Evolutionary conservation across 2,113 vertebrate species (phyloP).

Genomic region (Glaucidium brasilianum): DNA sequence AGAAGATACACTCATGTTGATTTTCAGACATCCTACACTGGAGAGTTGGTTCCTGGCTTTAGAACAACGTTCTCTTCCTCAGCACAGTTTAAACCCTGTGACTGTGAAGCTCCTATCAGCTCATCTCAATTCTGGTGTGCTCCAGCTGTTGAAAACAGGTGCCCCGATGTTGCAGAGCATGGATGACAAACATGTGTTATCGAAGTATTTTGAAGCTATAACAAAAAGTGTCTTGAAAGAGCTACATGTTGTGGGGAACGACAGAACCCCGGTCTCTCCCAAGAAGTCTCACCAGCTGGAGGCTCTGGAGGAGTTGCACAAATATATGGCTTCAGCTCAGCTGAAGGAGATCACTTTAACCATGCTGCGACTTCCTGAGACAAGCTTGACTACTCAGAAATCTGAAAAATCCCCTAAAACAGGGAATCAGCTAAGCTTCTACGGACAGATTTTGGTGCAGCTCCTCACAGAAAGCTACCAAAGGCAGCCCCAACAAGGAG

Average conservation of each 20-base stretch:
- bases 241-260: constrained; percentile 24
- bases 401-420: not conserved
- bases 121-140: constrained; percentile 71
- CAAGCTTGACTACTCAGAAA: constrained; percentile 59
- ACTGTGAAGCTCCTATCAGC: constrained; percentile 78
- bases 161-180: constrained; percentile 65
- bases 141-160: constrained; percentile 73
- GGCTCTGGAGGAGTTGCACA: constrained; percentile 79
- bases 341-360: constrained; percentile 78
- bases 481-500: constrained; percentile 14
- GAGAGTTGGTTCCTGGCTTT: constrained; percentile 90
- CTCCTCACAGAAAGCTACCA: constrained; percentile 74
- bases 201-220: constrained; percentile 73
- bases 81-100: constrained; percentile 80
- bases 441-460: constrained; percentile 78
- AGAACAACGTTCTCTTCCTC: constrained; percentile 77
- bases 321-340: constrained; percentile 71
- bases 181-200: constrained; percentile 60
- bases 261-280: not conserved
- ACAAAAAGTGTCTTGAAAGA: constrained; percentile 77
- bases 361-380: constrained; percentile 81
- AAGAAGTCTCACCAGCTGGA: constrained; percentile 72
- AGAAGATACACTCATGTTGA: constrained; percentile 68
- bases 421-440: constrained; percentile 71
- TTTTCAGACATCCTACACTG: constrained; percentile 85